These are phyloP conservation scores for Harpagoxenus sublaevis DNA, from an alignment of 2,888 invertebrate species.

Conservation along the genomic window DNA sequence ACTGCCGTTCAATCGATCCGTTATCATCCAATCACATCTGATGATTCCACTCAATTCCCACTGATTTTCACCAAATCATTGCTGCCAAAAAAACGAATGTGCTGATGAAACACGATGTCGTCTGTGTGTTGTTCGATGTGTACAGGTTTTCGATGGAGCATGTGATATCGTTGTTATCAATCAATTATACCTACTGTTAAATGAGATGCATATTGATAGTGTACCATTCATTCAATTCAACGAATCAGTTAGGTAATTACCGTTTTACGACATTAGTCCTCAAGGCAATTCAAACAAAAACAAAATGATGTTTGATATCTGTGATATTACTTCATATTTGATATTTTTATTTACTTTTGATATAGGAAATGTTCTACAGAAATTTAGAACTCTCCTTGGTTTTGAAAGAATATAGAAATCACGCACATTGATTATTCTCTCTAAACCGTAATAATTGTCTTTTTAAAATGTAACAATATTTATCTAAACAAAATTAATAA, in stretches of 20 bases:
- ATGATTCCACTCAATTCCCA: slow-evolving; percentile 56
- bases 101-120: slow-evolving; percentile 70
- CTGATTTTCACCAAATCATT: slow-evolving; percentile 58
- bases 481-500: slow-evolving; percentile 5
- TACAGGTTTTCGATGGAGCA: slow-evolving; percentile 77
- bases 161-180: slow-evolving; percentile 75
- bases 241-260: slow-evolving; percentile 29
- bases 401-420: neutral
- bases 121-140: slow-evolving; percentile 72
- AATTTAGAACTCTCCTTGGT: neutral
- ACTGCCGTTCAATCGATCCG: slow-evolving; percentile 65
- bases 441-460: slow-evolving; percentile 15
- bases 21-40: slow-evolving; percentile 64
- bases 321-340: neutral
- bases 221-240: slow-evolving; percentile 8
- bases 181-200: slow-evolving; percentile 42
- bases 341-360: neutral
- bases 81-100: slow-evolving; percentile 71
- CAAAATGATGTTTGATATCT: neutral
- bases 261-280: neutral
- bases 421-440: neutral
- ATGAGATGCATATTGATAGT: slow-evolving; percentile 25
- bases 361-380: neutral
- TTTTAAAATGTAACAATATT: neutral
- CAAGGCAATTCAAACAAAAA: neutral